Percentiles rank a stretch among this genome's conserved stretches.
phyloP scores from a whole-genome alignment of 2,888 invertebrate genomes.

The Zygogramma bicolorata region DNA sequence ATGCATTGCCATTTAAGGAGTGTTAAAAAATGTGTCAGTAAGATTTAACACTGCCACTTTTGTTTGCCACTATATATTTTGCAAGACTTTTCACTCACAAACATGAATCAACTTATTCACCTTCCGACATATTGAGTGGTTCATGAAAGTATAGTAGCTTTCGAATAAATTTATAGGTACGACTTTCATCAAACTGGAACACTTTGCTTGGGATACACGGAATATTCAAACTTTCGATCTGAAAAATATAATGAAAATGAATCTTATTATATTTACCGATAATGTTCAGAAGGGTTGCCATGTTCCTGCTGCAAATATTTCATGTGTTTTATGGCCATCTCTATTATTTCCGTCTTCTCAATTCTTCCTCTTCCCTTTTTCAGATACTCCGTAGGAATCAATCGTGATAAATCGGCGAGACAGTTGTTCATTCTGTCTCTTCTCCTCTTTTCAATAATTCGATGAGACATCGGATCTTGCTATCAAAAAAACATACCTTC shows the following conservation, averaged over 20 bases:
- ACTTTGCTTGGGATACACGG: no score
- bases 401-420: constrained; percentile 90
- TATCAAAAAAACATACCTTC: constrained; percentile 60
- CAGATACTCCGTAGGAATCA: constrained; percentile 92
- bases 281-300: constrained; percentile 62
- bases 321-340: constrained; percentile 96
- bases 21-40: no score
- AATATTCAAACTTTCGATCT: background rate
- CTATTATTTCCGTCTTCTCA: constrained; percentile 98
- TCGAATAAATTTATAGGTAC: no score
- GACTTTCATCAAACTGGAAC: no score
- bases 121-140: no score
- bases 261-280: constrained; percentile 53
- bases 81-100: no score
- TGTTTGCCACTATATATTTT: no score
- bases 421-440: constrained; percentile 98
- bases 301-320: constrained; percentile 84
- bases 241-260: background rate
- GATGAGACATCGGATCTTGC: constrained; percentile 98
- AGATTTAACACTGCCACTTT: no score
- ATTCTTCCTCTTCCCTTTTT: constrained; percentile 96
- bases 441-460: constrained; percentile 95
- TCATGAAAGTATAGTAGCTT: no score
- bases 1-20: no score
- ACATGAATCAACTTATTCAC: no score